These are phyloP conservation scores for Melanerpes formicivorus DNA, from an alignment of 2,113 vertebrate species.

Conservation along the genomic window DNA sequence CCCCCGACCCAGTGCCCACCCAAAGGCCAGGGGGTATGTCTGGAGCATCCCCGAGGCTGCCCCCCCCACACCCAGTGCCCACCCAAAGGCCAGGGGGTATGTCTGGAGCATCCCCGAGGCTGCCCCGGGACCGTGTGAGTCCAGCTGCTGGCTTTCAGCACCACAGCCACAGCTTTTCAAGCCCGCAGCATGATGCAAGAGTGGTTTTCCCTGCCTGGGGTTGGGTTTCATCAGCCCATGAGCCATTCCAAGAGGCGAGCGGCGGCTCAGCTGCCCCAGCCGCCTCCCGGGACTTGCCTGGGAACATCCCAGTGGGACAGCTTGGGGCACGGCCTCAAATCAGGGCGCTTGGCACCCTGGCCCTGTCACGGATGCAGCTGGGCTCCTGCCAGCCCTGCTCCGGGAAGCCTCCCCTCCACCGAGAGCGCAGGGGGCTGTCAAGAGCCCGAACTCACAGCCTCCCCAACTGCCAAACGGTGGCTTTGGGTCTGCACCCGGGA, in stretches of 20 bases:
- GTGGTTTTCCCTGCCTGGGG: background rate
- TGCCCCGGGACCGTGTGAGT: accelerated
- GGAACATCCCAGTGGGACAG: background rate
- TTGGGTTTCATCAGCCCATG: background rate
- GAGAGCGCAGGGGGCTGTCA: background rate
- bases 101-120: background rate
- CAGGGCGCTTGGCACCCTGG: background rate
- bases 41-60: too few species aligned
- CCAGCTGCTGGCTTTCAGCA: accelerated
- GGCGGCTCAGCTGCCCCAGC: background rate
- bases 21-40: too few species aligned
- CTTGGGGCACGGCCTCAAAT: background rate
- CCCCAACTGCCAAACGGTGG: background rate
- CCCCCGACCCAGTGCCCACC: too few species aligned
- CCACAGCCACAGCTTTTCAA: accelerated
- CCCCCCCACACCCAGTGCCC: too few species aligned
- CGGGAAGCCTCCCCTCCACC: background rate
- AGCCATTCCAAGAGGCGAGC: background rate
- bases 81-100: accelerated
- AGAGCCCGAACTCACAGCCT: background rate
- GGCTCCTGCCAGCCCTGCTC: background rate
- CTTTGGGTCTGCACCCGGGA: background rate
- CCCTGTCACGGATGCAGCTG: accelerated
- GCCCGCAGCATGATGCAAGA: accelerated
- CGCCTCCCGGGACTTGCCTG: accelerated